Evolutionary conservation across 2,113 vertebrate genomes (phyloP), one percentile per base, ranked within the genome.

Genomic region (Nibea coibor): DNA sequence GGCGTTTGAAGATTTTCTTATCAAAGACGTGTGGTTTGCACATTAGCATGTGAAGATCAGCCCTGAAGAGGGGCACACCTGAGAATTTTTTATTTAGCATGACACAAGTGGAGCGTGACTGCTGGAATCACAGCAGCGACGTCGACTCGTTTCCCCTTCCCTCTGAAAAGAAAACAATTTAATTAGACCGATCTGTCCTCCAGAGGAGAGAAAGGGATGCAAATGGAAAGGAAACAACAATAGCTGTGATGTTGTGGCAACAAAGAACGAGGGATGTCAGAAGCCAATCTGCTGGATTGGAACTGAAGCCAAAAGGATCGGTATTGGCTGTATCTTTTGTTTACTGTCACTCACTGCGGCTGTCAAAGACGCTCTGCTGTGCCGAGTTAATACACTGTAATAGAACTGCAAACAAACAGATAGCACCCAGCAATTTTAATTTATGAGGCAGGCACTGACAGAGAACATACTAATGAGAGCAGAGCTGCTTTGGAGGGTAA

Each of bases 1-100:
- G 43, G 62, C 10, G 77, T 89, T 89, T 88, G 81, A 88, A 88
- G 83, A 70, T 68, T 69, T 67, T 71, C 56, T 64, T 47, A 86
- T 82, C 69, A 77, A 88, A 85, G 72, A 59, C 43, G 28, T 53
- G 77, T 59, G 78, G 31, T 31, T 54, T 39, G 2, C 0, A 11
- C 14, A 81, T 86, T 84, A 86, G 53, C 78, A 88, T 86, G 75
- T 50, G 68, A 79, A 1, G 85, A 43, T 20, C 28, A 28, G 16
- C 5, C 45, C 10, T 72, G 78, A 83, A 78, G 63, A 88, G 39
- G 68, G 26, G 57, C 57, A 80, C 79, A 84, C 78, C 57, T 84
- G 75, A 81, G 78, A 80, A 53, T 78, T 48, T 61, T 39, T 1
- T 45, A 17, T 73, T 85, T 68, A 72, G 78, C 69, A 79, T 81